These are phyloP conservation scores for Brenthis ino DNA, from an alignment of 2,888 invertebrate genomes.

Conservation along the genomic window DNA sequence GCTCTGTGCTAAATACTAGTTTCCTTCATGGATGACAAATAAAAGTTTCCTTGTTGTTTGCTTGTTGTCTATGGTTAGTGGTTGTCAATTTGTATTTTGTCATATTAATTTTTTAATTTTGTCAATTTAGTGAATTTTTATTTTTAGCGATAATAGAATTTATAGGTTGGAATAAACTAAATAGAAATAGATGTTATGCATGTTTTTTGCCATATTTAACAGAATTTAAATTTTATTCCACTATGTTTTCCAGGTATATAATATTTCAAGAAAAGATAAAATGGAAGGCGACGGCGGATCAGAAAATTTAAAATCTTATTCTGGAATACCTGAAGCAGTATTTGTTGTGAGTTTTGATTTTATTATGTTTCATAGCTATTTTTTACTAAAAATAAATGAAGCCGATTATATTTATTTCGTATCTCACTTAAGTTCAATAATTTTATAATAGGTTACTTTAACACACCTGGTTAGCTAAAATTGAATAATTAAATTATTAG, in stretches of 20 bases:
- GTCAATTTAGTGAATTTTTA: conserved; percentile 13
- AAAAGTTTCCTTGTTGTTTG: no score
- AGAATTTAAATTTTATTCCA: no score
- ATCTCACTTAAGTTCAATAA: not conserved
- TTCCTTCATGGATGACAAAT: no score
- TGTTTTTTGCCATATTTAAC: not conserved
- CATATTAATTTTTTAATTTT: not conserved
- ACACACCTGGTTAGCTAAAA: not conserved
- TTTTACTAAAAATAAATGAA: not conserved
- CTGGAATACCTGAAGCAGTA: conserved; percentile 93
- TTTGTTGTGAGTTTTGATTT: conserved; percentile 87
- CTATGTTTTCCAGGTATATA: no score
- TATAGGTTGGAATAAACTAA: conserved; percentile 1
- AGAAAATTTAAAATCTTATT: conserved; percentile 84
- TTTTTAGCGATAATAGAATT: conserved; percentile 1
- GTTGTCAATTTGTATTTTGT: no score
- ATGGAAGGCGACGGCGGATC: conserved; percentile 73
- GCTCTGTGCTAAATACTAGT: no score
- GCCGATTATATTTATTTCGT: no score
- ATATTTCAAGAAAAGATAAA: conserved; percentile 39
- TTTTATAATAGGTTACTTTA: conserved; percentile 7
- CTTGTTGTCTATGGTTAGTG: no score
- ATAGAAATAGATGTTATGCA: not conserved
- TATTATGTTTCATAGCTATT: no score
- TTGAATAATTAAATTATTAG: not conserved